A percentile compares a stretch with the other conserved stretches of the same genome.
These are phyloP conservation scores for Strongylocentrotus purpuratus DNA, from an alignment of 35 echinoderm and acorn worm genomes.

Conservation along the genomic window DNA sequence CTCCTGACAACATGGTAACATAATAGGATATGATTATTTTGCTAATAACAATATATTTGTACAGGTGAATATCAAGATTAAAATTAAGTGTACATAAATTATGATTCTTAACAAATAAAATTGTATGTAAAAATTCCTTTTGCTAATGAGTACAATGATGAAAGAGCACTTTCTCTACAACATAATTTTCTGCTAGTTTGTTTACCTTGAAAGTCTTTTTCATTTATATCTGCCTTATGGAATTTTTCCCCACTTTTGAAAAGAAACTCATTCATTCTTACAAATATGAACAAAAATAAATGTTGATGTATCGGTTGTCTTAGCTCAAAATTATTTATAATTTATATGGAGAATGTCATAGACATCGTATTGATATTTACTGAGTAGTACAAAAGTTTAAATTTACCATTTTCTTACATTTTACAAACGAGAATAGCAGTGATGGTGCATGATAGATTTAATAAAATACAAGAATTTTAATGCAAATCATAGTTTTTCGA, in stretches of 20 bases:
- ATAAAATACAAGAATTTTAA: too few species aligned
- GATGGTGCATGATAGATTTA: background rate
- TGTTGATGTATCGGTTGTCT: too few species aligned
- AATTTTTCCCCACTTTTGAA: background rate
- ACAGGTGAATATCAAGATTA: too few species aligned
- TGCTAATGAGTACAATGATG: background rate
- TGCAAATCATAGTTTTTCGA: background rate
- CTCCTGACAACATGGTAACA: too few species aligned
- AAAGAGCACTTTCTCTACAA: background rate
- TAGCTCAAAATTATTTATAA: background rate
- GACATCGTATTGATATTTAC: background rate
- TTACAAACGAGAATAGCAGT: background rate
- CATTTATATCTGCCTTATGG: background rate
- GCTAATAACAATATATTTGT: background rate
- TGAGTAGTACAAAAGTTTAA: background rate
- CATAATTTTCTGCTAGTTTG: too few species aligned
- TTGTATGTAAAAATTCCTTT: background rate
- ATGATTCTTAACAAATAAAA: background rate
- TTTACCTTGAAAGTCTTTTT: background rate
- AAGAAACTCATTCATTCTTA: background rate
- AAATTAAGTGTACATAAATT: background rate
- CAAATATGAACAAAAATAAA: too few species aligned
- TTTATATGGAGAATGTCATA: background rate
- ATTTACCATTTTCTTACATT: background rate
- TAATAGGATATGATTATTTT: too few species aligned